Evolutionary conservation across 2,888 invertebrate genomes (phyloP), one percentile per base, ranked within the genome.

Genomic region (Eupelmus urozonus): DNA sequence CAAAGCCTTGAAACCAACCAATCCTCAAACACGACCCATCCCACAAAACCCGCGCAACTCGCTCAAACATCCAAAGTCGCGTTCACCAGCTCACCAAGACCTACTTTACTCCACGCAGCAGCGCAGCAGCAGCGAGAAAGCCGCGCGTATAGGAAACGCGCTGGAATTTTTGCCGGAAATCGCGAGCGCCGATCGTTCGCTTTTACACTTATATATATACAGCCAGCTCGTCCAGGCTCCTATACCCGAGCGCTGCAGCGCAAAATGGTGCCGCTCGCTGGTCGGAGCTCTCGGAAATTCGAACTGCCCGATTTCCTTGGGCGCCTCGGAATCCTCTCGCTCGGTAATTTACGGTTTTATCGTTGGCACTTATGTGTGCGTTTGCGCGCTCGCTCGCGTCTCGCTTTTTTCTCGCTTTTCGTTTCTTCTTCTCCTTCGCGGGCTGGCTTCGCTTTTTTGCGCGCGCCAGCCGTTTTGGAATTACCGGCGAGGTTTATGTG

Each of bases 161-260:
- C 55, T 11, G 42, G 69, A 60, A 75, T 67, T 67, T 67, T 67
- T 59, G 67, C 67, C 67, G 75, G 75, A 67, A 75, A 75, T 75
- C 51, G 67, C 67, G 57, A 55, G 42, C 23, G 57, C 2, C 23
- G 40, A 40, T 34, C 51, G 20, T 23, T 23, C 67, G 49, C 20
- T 13, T 20, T 62, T 65, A 49, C 27, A 49, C 23, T 9, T 2
- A 20, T 63, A 42, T 45, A 63, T 66, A 65, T 40, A 65, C 29
- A 65, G 4, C 7, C 16, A 27, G 1, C 11, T 45, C 3, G 7
- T 34, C 1, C 1, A 40, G 5, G 5, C 34, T 11, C 16, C n/a
- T 40, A 60, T 2, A 18, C 11, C 27, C 7, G 13, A 40, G 40
- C 27, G 40, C 40, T n/a, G 1, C 34, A 16, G 2, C 20, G 18